These are phyloP conservation scores for Podarcis lilfordi DNA, from an alignment of 2,797 vertebrate species.

Conservation along the genomic window DNA sequence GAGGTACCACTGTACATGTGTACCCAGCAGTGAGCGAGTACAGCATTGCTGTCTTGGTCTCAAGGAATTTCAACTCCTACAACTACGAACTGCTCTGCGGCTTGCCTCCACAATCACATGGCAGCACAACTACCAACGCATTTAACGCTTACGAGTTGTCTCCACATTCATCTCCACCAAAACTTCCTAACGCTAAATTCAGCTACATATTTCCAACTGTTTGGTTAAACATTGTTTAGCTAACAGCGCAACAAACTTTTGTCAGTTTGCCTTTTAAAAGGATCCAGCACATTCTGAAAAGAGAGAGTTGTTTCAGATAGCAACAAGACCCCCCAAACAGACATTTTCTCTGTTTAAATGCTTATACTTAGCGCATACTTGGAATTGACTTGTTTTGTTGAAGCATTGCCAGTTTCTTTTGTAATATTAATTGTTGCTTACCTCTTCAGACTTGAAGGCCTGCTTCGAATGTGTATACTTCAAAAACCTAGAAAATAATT, in stretches of 20 bases:
- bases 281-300: neutral
- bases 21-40: neutral
- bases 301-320: neutral
- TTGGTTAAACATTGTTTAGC: too few species aligned
- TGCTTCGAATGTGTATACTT: conserved; percentile 98
- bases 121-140: neutral
- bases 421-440: conserved; percentile 70
- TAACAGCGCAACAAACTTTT: neutral
- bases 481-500: conserved; percentile 86
- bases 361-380: neutral
- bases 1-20: too few species aligned
- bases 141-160: neutral
- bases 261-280: neutral
- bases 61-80: neutral
- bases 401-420: conserved; percentile 2
- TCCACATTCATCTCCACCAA: neutral
- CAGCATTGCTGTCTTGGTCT: neutral
- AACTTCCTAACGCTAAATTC: neutral
- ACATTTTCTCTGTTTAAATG: neutral
- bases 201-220: too few species aligned
- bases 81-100: neutral
- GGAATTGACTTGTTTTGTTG: neutral
- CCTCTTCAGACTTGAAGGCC: conserved; percentile 98
- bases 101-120: neutral
- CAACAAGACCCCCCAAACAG: neutral